Base-by-base conservation (phyloP, 2,888 invertebrate species). In the Agrilus cyanescens region DNA sequence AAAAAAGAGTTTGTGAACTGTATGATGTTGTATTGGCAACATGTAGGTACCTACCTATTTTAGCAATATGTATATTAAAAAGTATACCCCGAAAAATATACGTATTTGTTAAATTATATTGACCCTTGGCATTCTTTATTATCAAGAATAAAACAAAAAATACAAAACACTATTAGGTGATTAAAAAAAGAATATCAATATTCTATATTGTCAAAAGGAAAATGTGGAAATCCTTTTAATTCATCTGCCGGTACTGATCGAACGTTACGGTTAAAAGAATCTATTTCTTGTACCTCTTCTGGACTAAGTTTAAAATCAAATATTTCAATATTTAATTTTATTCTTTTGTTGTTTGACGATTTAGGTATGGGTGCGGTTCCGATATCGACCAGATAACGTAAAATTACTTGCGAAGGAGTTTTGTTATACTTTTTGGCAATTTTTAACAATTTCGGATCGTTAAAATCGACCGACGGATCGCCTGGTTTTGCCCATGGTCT, bases 371-470 rank as follows among this genome's bases (percentile, higher is more conserved):
- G 73, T 14, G 73, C 61, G 1, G 69, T 56, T 3, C 70, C 71
- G 43, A 71, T 61, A 33, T 76, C 71, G 13, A 76, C 55, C 37
- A 58, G 52, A 46, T 61, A 79, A 63, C 80, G 74, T 32, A 86
- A 69, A 15, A 85, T 70, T 2, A 87, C 73, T 63, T 87, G 86
- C 0, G 82, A 76, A 0, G 76, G 57, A 2, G 72, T 73, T 64
- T 85, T 86, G 1, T 69, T 69, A 56, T 83, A 74, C 53, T 78
- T 81, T 1, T 73, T 68, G 0, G 78, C 84, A 38, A 88, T 71
- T 14, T 62, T 61, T 47, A 74, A 66, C 2, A 88, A 66, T 50
- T 70, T 67, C 0, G 74, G 70, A 57, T 82, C 77, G 1, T 77
- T 73, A 54, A 83, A 55, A 6, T 50, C 49, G 3, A 82, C 61